phyloP scores from a whole-genome alignment of 2,888 invertebrate species.

The Sphinx pinastri region DNA sequence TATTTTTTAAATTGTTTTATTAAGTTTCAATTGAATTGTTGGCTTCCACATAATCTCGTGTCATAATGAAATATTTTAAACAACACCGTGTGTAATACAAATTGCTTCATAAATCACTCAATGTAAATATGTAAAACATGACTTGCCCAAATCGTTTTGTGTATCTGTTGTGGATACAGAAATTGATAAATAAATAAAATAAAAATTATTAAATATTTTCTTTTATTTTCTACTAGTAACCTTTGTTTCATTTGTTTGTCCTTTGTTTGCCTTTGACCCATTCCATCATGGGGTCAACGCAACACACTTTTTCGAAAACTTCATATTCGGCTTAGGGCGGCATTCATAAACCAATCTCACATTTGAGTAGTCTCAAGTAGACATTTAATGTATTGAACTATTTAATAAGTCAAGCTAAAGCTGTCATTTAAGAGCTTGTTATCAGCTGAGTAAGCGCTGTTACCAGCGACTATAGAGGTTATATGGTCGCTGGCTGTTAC shows the following conservation, averaged over 20 bases:
- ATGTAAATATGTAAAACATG: constrained; percentile 63
- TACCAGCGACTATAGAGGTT: too few species aligned
- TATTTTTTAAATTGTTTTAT: constrained; percentile 45
- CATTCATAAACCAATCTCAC: too few species aligned
- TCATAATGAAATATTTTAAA: constrained; percentile 29
- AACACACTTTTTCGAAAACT: too few species aligned
- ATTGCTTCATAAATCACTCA: constrained; percentile 42
- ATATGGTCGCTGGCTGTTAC: too few species aligned
- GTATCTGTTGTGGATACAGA: constrained; percentile 83
- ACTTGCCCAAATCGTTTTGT: constrained; percentile 66
- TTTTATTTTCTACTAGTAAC: constrained; percentile 36
- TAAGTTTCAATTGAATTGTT: constrained; percentile 9
- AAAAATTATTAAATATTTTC: constrained; percentile 41
- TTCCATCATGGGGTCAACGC: too few species aligned
- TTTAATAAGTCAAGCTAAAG: too few species aligned
- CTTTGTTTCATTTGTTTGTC: neutral
- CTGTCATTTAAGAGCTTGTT: too few species aligned
- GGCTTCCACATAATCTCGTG: neutral
- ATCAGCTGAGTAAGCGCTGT: too few species aligned
- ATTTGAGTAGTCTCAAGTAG: too few species aligned
- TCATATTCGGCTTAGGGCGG: too few species aligned
- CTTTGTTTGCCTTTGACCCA: neutral
- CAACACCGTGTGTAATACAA: constrained; percentile 24
- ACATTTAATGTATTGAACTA: too few species aligned
- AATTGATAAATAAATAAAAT: constrained; percentile 81